Conservation (phyloP, 2,888 invertebrate genomes). For the Amphipoea oculea region DNA sequence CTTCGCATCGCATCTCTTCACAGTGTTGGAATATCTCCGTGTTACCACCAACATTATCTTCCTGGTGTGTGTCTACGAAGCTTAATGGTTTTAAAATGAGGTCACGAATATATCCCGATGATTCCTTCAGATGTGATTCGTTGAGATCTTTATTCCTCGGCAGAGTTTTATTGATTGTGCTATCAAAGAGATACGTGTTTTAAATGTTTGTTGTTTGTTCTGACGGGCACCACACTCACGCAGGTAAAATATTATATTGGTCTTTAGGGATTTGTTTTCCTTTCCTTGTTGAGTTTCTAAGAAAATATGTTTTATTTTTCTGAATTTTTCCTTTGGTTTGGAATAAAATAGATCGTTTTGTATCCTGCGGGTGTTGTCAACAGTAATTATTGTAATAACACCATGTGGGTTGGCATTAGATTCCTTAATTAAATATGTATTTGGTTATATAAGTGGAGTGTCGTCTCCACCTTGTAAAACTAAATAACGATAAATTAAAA, state of each 20-base stretch:
- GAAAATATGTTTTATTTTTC: constrained; percentile 20
- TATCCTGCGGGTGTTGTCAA: constrained; percentile 1
- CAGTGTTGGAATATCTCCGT: constrained; percentile 47
- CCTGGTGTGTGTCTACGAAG: constrained; percentile 39
- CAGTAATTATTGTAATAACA: neutral
- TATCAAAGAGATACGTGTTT: constrained; percentile 39
- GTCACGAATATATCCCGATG: constrained; percentile 45
- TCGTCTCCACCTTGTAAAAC: neutral
- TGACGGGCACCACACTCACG: constrained; percentile 36
- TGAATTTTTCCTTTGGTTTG: neutral
- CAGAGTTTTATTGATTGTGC: constrained; percentile 53
- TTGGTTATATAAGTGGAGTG: neutral
- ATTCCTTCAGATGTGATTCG: constrained; percentile 41
- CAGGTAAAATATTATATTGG: constrained; percentile 44
- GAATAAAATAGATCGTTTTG: constrained; percentile 9
- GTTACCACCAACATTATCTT: constrained; percentile 53
- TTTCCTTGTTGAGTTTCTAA: constrained; percentile 34
- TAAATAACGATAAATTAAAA: neutral
- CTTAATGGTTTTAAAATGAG: constrained; percentile 52
- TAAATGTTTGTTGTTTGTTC: constrained; percentile 50
- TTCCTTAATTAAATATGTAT: neutral
- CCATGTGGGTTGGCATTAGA: neutral
- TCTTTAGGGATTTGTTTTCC: constrained; percentile 23
- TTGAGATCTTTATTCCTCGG: constrained; percentile 47
- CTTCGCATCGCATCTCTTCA: constrained; percentile 37